phyloP scores from a whole-genome alignment of 2,113 vertebrate species.

The Probosciger aterrimus region DNA sequence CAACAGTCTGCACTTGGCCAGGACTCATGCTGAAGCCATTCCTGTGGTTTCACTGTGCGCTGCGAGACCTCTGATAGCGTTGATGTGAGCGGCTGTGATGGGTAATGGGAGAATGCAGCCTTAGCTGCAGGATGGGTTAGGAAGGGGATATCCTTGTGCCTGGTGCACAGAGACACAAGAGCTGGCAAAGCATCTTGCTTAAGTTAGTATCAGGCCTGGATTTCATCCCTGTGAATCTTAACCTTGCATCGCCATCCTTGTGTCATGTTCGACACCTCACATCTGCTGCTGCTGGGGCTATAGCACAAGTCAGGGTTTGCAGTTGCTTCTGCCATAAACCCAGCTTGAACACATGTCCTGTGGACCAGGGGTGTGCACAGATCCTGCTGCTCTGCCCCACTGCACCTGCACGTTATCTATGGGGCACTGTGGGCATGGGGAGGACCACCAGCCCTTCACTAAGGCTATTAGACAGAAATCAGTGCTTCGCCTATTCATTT shows the following conservation, averaged over 20 bases:
- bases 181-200: background rate
- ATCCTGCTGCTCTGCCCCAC: background rate
- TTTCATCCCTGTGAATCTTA: no score
- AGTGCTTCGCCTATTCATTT: background rate
- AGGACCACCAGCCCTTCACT: background rate
- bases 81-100: background rate
- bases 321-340: background rate
- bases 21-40: background rate
- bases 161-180: background rate
- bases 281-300: no score
- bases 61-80: background rate
- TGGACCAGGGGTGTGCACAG: background rate
- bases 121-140: background rate
- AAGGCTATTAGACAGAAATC: fast-evolving
- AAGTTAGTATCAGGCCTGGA: no score
- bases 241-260: fast-evolving
- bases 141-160: background rate
- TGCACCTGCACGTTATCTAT: background rate
- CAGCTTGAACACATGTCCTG: background rate
- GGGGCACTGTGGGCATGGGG: fast-evolving
- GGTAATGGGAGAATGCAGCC: no score
- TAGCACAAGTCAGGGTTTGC: background rate
- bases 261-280: background rate
- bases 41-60: background rate
- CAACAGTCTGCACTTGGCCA: no score